Evolutionary conservation across 2,888 invertebrate species (phyloP), one percentile per base, ranked within the genome.

Genomic region (Allolobophora icterica): DNA sequence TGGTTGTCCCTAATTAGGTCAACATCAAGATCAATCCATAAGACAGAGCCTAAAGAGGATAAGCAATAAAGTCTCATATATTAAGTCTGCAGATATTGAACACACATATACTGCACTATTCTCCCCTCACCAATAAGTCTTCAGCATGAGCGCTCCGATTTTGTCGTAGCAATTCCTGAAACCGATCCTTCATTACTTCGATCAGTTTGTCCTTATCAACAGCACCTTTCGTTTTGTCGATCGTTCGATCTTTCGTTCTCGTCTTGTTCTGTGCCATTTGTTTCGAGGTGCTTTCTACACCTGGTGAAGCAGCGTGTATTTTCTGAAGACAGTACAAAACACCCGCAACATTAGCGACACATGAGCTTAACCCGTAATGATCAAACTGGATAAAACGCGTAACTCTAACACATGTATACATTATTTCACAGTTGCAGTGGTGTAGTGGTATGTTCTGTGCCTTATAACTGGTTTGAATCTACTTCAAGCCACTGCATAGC

Each of bases 231-330:
- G 71, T 8, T 71, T 71, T 71, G 71, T 71, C n/a, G n/a, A 71
- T 8, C 11, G 87, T 87, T 34, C 87, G 34, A 35, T 87, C 87
- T 38, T 87, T 87, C 94, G 89, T 92, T 93, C 93, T 94, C 94
- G 92, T 94, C 94, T 91, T 95, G 94, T 90, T 94, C 95, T 2
- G 95, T 94, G 87, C 94, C 93, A 91, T 95, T 94, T 92, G 94
- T 94, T 42, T 94, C 94, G 89, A 94, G 93, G 92, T 95, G 95
- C 83, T 94, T 92, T 92, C 91, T 83, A 90, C 34, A 84, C 87
- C 34, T 15, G 34, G 90, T 89, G 90, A 89, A 34, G 90, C 40
- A 89, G 34, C 40, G 11, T 24, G 34, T 8, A 11, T 24, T 38
- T 45, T 89, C 90, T 89, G 90, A 40, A 19, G 42, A 40, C 38